Evolutionary conservation across 1,140 invertebrate genomes (phyloP), one percentile per base, ranked within the genome.

Genomic region (Eupristina koningsbergeri): DNA sequence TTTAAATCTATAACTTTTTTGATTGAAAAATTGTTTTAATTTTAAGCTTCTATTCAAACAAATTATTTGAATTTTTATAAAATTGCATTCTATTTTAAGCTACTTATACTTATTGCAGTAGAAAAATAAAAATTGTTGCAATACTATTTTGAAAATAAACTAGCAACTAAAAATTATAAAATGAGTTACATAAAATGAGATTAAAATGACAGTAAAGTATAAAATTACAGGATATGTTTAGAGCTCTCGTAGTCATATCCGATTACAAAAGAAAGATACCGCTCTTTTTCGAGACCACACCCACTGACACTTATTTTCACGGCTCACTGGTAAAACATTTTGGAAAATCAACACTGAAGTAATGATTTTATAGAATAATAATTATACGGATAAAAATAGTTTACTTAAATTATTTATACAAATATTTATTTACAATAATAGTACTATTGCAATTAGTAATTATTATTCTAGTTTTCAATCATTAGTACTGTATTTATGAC

Each of bases 201-300:
- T n/a, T n/a, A 83, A 83, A 76, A 82, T 71, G 76, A 73, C 67
- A 50, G 80, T 53, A 15, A 50, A 39, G 34, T 63, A 34, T 84
- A 53, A 53, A 79, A 84, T 84, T 84, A 84, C 82, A 84, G 82
- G 82, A 84, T 84, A 67, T 74, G 71, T 84, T 84, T 79, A 50
- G 76, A 64, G 69, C 82, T 39, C 53, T 61, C 79, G 67, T 80
- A 84, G 76, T 84, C 76, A 84, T 79, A 77, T 84, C 76, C 36
- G 82, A 74, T 84, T 84, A 79, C 82, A 50, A 73, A 84, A 84
- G 75, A 74, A 41, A 79, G 63, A 78, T 45, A 69, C 82, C 82
- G 82, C 36, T n/a, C 50, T 79, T 79, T 64, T 84, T 15, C 39
- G 26, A 73, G 39, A n/a, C 39, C 34, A 19, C 47, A 45, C 53